Evolutionary conservation across 1,140 invertebrate genomes (phyloP).

Genomic region (Dreissena polymorpha): DNA sequence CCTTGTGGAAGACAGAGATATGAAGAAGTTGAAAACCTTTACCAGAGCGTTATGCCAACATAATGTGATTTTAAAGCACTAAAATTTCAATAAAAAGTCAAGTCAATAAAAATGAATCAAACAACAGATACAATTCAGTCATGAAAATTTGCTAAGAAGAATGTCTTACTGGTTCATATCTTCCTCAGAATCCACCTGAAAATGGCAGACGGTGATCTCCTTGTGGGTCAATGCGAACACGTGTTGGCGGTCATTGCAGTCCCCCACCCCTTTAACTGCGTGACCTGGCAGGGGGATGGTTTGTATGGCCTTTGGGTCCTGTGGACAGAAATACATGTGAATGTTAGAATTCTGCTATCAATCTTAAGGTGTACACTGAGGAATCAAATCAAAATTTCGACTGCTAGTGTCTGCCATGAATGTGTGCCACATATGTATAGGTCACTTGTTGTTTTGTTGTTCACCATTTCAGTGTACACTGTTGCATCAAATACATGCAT

Average conservation of each 20-base stretch:
- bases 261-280: conserved; percentile 74
- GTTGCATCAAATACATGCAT: too few species aligned
- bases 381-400: too few species aligned
- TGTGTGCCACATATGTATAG: too few species aligned
- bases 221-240: conserved; percentile 83
- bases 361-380: too few species aligned
- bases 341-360: too few species aligned
- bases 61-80: too few species aligned
- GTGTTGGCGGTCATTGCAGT: conserved; percentile 78
- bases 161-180: conserved; percentile 80
- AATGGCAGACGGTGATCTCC: conserved; percentile 81
- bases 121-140: not conserved
- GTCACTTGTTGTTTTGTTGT: too few species aligned
- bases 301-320: conserved; percentile 82
- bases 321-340: conserved; percentile 4
- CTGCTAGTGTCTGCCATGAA: too few species aligned
- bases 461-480: too few species aligned
- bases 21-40: too few species aligned
- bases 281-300: conserved; percentile 85
- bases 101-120: not conserved
- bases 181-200: conserved; percentile 81
- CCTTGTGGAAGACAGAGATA: too few species aligned
- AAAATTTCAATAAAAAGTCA: not conserved
- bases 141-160: not conserved
- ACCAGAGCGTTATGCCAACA: too few species aligned